Conservation (phyloP, 2,113 vertebrate genomes). For the Limnothrissa miodon region DNA sequence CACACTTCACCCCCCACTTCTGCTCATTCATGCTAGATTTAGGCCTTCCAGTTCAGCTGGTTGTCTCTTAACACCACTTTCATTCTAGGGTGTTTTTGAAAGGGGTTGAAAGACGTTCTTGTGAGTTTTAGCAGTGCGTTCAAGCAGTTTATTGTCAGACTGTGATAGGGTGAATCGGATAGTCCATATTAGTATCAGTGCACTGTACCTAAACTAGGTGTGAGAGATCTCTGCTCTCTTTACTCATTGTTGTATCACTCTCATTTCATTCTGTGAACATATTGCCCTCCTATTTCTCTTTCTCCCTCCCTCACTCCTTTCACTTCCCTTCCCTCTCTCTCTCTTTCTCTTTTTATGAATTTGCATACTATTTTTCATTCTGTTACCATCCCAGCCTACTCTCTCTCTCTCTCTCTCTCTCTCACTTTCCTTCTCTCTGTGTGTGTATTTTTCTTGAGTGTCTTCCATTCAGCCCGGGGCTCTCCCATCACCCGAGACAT, state of each 20-base stretch:
- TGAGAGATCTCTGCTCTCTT: neutral
- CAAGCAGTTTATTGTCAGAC: neutral
- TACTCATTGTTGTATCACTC: neutral
- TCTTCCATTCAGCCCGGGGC: slow-evolving; percentile 57
- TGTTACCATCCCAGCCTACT: neutral
- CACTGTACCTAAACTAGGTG: neutral
- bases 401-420: neutral
- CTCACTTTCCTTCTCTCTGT: neutral
- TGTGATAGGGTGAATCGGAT: neutral
- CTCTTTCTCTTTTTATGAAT: neutral
- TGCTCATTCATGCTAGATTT: neutral
- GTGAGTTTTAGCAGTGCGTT: neutral
- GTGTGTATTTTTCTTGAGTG: slow-evolving; percentile 5
- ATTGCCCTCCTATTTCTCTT: neutral
- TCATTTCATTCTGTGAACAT: neutral
- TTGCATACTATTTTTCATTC: no score
- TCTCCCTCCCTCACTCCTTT: neutral
- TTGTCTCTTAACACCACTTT: neutral
- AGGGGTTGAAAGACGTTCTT: neutral
- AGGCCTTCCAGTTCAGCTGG: neutral
- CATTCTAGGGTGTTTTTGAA: no score
- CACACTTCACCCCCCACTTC: neutral
- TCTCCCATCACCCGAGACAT: slow-evolving; percentile 58
- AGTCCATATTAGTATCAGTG: neutral
- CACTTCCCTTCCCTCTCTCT: neutral